Percentiles rank a stretch among this genome's conserved stretches.
These are phyloP conservation scores for Sycophila texana DNA, from an alignment of 2,888 invertebrate genomes.

Conservation along the genomic window DNA sequence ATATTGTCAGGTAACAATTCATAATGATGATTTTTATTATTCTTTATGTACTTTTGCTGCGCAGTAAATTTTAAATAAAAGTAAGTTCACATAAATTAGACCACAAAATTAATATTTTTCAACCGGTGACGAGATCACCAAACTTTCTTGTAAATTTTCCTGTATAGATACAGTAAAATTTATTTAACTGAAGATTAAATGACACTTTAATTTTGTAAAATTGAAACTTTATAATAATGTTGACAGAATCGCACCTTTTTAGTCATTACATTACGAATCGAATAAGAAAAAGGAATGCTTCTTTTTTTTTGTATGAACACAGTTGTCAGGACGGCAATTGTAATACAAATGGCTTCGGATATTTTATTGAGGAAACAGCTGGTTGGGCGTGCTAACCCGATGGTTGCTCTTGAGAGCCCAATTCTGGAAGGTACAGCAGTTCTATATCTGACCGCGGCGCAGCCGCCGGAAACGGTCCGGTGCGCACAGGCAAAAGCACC, in stretches of 20 bases:
- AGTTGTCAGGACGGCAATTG: background rate
- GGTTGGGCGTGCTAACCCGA: background rate
- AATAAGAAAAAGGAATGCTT: background rate
- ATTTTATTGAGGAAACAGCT: slow-evolving; percentile 10
- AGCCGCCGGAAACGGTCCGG: slow-evolving; percentile 43
- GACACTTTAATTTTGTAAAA: too few relatives aligned
- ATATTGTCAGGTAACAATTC: too few relatives aligned
- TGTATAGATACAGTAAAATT: too few relatives aligned
- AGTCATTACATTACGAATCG: background rate
- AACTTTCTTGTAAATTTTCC: too few relatives aligned
- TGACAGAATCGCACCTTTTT: slow-evolving; percentile 10
- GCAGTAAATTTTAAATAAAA: too few relatives aligned
- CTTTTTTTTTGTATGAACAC: background rate
- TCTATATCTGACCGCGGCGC: slow-evolving; percentile 49
- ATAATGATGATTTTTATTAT: too few relatives aligned
- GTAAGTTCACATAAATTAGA: too few relatives aligned
- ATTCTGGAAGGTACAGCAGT: slow-evolving; percentile 19
- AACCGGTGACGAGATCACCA: too few relatives aligned
- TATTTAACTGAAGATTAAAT: too few relatives aligned
- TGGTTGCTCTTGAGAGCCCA: background rate
- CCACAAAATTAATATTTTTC: too few relatives aligned
- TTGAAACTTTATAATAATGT: background rate
- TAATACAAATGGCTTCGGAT: slow-evolving; percentile 21
- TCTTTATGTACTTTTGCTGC: too few relatives aligned
- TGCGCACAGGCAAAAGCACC: slow-evolving; percentile 65